Base-by-base conservation (phyloP, 1,140 invertebrate genomes). In the Triops longicaudatus region DNA sequence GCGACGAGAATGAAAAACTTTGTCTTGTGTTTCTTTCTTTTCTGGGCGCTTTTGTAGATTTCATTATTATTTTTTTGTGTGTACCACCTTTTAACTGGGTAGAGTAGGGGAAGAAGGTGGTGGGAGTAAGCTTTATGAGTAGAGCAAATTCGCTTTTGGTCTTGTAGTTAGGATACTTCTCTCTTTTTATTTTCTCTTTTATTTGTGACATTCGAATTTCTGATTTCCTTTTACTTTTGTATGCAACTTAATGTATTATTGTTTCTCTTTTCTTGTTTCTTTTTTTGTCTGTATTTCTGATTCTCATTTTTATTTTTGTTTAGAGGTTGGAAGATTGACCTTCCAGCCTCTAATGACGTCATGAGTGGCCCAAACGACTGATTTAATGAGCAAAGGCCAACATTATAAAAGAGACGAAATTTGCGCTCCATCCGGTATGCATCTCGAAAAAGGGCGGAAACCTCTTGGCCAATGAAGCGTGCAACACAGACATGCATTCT, bases 351-450 rank as follows among this genome's bases (percentile, higher is more conserved):
- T 63, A 63, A 63, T 63, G 50, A 63, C n/a, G 50, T 63, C 50
- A 63, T 63, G 50, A 63, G 50, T 63, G 50, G 50, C 50, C 50
- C 50, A 63, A 22, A 63, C 50, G 50, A 63, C 50, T 63, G 50
- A 63, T 63, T 63, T 63, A 63, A 63, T 63, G 50, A 63, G 50
- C 50, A 22, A 63, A 7, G 31, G 31, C 43, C 17, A 63, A 22
- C n/a, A 63, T 63, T 63, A 63, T 37, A 37, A 37, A 37, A 37
- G 31, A 2, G 31, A 63, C 50, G 50, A 63, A 63, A 37, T 37
- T 37, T 37, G 50, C 17, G 17, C 50, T 22, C 22, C 50, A 63
- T 63, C 50, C 50, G 50, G 50, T 63, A 63, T 63, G 50, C 50
- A 63, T 12, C 50, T 63, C 50, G 50, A 63, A 63, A 37, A 37